Evolutionary conservation across 2,888 invertebrate genomes (phyloP), one percentile per base, ranked within the genome.

Genomic region (Scaeva pyrastri): DNA sequence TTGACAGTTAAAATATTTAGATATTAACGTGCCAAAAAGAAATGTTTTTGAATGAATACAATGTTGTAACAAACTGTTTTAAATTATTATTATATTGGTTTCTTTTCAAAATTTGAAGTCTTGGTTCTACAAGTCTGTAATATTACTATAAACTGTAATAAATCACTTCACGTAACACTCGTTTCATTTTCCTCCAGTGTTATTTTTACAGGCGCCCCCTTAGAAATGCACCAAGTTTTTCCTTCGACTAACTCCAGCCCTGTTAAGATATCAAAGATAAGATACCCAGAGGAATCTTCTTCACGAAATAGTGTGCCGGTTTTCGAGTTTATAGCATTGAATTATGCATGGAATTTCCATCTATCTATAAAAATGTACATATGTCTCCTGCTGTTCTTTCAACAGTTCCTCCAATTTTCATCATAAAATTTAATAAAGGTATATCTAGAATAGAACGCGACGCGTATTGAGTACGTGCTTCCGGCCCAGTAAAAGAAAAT

Each of bases 321-420:
- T 55, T 43, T 76, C 41, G 10, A 36, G n/a, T 60, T n/a, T 14
- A 31, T 31, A 60, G 79, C 74, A 80, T 85, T 85, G 84, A 85
- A 85, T 85, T 85, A 85, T 85, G 84, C 72, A 85, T 85, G 55
- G 72, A 85, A 80, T 85, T 75, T 45, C 36, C 39, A 36, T 60
- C 36, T 16, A n/a, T n/a, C n/a, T n/a, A n/a, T n/a, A 39, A 8
- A 31, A 31, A 31, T 31, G 31, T 45, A n/a, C n/a, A n/a, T n/a
- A 36, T 56, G 21, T 26, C 58, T 60, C 52, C 23, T 58, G 19
- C 39, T 12, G 12, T 11, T 21, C 64, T 41, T 16, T 45, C 62
- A n/a, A 45, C 58, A 68, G 45, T 72, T 81, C 50, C 21, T 62
- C 48, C 56, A 43, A 71, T 52, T 56, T 75, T 72, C 36, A 58